phyloP scores from a whole-genome alignment of 2,113 vertebrate genomes.

The Monopterus albus region DNA sequence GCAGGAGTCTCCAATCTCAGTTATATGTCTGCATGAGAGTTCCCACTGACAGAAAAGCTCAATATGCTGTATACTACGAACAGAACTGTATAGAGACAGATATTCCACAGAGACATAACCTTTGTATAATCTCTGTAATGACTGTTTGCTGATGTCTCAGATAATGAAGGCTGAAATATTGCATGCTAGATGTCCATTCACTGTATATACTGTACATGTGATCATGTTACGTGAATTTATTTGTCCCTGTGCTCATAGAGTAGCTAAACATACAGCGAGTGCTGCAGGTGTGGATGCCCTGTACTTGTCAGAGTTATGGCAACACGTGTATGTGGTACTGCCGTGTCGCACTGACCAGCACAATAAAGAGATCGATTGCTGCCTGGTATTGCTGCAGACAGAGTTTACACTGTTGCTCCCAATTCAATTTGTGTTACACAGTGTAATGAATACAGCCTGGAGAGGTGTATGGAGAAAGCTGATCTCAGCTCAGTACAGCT shows the following conservation, averaged over 20 bases:
- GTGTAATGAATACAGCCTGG: slow-evolving; percentile 31
- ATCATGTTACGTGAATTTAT: background rate
- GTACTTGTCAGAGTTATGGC: slow-evolving; percentile 29
- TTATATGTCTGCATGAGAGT: background rate
- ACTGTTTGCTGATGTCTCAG: background rate
- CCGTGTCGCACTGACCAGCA: slow-evolving; percentile 17
- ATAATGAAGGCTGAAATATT: background rate
- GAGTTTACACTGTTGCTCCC: slow-evolving; percentile 16
- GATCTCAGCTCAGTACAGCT: slow-evolving; percentile 28
- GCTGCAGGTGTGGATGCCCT: slow-evolving; percentile 16
- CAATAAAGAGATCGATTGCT: slow-evolving; percentile 43
- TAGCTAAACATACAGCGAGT: background rate
- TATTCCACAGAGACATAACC: background rate
- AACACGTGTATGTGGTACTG: no score
- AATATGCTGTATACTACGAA: background rate
- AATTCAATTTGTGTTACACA: slow-evolving; percentile 25
- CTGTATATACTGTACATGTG: background rate
- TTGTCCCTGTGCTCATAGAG: background rate
- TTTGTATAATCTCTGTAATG: background rate
- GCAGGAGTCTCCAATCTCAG: background rate
- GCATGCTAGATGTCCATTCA: background rate
- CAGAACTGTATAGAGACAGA: background rate
- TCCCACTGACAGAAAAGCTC: background rate
- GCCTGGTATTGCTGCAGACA: slow-evolving; percentile 22
- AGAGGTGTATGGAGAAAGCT: slow-evolving; percentile 16